These are phyloP conservation scores for Pseudachorutes palmiensis DNA, from an alignment of 1,140 invertebrate species.

Conservation along the genomic window DNA sequence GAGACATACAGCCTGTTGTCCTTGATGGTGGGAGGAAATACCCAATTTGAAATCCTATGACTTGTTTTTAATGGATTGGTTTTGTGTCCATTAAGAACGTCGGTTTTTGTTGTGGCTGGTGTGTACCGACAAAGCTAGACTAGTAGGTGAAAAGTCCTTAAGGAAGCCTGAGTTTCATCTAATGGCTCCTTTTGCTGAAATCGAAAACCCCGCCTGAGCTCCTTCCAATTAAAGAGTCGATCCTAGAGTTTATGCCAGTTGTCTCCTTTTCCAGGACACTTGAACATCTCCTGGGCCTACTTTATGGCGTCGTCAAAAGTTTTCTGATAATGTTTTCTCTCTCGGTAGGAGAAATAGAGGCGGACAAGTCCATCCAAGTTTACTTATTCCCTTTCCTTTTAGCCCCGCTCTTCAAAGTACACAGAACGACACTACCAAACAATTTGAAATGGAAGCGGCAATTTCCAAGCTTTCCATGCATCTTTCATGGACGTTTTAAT, in stretches of 20 bases:
- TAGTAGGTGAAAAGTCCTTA: not conserved
- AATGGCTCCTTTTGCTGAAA: not conserved
- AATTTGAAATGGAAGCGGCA: not conserved
- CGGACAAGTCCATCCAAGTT: no score
- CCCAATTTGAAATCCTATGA: not conserved
- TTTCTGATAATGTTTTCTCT: slow-evolving; percentile 1
- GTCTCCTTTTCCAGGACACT: not conserved
- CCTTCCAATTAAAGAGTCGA: not conserved
- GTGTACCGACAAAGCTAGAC: not conserved
- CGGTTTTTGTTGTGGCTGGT: not conserved
- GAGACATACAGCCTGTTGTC: not conserved
- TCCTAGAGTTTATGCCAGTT: not conserved
- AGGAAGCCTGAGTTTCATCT: not conserved
- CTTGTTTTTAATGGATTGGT: not conserved
- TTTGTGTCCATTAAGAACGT: not conserved
- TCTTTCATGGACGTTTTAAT: not conserved
- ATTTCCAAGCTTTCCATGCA: not conserved
- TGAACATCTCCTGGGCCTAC: slow-evolving; percentile 2
- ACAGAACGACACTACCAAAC: no score
- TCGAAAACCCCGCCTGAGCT: not conserved
- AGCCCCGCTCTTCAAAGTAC: not conserved
- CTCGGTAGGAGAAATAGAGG: not conserved
- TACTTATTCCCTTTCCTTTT: no score
- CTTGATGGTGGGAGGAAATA: not conserved
- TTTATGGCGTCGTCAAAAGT: slow-evolving; percentile 10